These are phyloP conservation scores for Oreochromis niloticus DNA, from an alignment of 2,113 vertebrate species.

Conservation along the genomic window DNA sequence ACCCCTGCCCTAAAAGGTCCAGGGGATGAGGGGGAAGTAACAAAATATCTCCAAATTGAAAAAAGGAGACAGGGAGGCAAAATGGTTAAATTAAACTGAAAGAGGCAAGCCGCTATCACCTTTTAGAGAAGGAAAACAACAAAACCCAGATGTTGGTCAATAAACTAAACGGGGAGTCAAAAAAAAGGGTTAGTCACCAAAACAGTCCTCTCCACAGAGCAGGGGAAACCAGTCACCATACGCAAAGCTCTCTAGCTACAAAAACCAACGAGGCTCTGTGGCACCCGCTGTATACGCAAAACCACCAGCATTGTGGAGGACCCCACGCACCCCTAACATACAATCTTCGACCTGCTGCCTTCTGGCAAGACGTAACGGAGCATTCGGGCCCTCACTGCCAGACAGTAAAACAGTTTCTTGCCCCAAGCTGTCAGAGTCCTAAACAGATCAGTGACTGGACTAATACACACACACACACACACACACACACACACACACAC, in stretches of 20 bases:
- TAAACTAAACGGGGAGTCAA: not conserved
- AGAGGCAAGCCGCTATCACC: not conserved
- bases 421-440: not conserved
- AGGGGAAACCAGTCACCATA: not conserved
- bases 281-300: not conserved
- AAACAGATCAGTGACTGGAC: not conserved
- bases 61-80: not conserved
- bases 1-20: not conserved
- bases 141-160: not conserved
- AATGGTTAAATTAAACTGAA: not conserved
- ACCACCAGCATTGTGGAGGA: not conserved
- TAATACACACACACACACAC: not conserved
- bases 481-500: not conserved
- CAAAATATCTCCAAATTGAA: not conserved
- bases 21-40: not conserved
- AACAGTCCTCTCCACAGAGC: not conserved
- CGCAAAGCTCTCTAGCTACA: not conserved
- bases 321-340: not conserved
- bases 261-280: not conserved
- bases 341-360: not conserved
- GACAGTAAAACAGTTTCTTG: fast-evolving
- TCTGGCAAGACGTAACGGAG: fast-evolving
- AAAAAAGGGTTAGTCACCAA: not conserved
- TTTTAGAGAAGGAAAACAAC: not conserved
- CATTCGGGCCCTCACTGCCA: not conserved